A percentile compares a stretch with the other conserved stretches of the same genome.
These are phyloP conservation scores for Orientallactaga sibirica DNA, from an alignment of 2,797 vertebrate genomes.

Conservation along the genomic window DNA sequence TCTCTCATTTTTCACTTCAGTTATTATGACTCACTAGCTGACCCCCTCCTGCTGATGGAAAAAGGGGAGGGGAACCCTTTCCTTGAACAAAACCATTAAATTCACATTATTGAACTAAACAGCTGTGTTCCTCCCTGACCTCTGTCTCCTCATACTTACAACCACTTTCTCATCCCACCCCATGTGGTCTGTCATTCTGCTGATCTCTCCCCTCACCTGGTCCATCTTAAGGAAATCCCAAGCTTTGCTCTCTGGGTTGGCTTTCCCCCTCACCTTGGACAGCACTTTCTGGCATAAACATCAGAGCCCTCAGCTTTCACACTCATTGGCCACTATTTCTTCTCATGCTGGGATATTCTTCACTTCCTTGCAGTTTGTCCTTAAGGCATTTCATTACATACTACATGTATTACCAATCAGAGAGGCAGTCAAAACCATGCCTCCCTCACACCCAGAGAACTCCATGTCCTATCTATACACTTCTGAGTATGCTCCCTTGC, in stretches of 20 bases:
- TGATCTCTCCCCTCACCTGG: background rate
- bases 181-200: background rate
- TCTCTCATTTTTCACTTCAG: background rate
- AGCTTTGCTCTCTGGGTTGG: fast-evolving
- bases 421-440: background rate
- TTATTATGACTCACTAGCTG: background rate
- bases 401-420: background rate
- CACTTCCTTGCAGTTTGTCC: background rate
- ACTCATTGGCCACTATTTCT: background rate
- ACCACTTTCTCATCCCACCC: slow-evolving; percentile 2
- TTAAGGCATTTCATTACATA: background rate
- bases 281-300: background rate
- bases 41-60: background rate
- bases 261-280: background rate
- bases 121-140: background rate
- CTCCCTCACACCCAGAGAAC: background rate
- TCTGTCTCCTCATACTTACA: background rate
- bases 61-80: background rate
- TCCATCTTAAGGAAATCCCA: background rate
- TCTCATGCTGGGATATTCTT: background rate
- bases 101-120: background rate
- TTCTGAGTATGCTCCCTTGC: background rate
- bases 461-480: background rate
- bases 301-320: background rate
- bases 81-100: slow-evolving; percentile 9